Evolutionary conservation across 2,888 invertebrate species (phyloP), one percentile per base, ranked within the genome.

Genomic region (Torymus auratus): DNA sequence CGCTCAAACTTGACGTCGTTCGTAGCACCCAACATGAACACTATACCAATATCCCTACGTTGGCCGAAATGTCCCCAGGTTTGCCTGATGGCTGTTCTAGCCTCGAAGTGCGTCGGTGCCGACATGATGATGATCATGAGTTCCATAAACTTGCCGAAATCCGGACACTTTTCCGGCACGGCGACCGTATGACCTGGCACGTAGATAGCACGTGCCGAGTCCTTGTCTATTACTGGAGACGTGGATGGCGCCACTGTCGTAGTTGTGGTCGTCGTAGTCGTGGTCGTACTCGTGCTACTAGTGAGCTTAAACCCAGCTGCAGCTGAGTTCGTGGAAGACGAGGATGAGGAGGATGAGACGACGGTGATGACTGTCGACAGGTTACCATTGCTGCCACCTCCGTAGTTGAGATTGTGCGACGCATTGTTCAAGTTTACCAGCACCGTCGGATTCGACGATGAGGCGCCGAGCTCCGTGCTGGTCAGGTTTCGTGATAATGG

Each of bases 1-100:
- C 84, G 85, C 17, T 89, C 88, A 12, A 93, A 78, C 64, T 88
- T 87, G 0, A 90, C 87, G 28, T 91, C 89, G 1, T 85, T 84
- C 0, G 93, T 92, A 2, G 90, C 90, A 1, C 96, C 96, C 10
- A 96, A 86, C 80, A 96, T 91, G 88, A 96, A 96, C 7, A 95
- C 90, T 0, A 95, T 88, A 85, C 93, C 93, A 0, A 94, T 90
- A 12, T 93, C 92, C 0, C 91, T 89, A 0, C 91, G 89, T 14
- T 92, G 91, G 0, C 94, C 96, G 94, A 95, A 96, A 7, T 92
- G 91, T 0, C 95, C 96, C 96, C 96, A 96, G 0, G 96, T 96
- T 77, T 93, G 93, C 4, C 96, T 92, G 73, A 96, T 95, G 0
- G 93, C 89, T 70, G 91, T 91, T n/a, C 96, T 92, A 83, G 95